Evolutionary conservation across 2,888 invertebrate genomes (phyloP), one percentile per base, ranked within the genome.

Genomic region (Alsophila aescularia): DNA sequence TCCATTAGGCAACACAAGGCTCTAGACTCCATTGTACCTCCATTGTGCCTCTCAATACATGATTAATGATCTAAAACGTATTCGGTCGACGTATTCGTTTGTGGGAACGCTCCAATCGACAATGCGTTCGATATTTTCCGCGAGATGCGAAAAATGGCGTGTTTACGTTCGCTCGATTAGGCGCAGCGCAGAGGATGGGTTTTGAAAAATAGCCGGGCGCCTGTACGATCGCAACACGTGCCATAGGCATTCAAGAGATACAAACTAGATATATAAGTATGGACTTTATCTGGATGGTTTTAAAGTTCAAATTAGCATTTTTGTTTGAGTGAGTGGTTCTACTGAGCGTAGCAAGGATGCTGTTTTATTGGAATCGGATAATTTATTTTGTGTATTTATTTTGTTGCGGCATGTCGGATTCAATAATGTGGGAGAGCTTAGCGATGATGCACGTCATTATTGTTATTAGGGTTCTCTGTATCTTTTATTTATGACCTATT

Each of bases 101-200:
- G 81, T 86, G 83, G 81, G 85, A 88, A 66, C 70, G 65, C 73
- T 71, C 71, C 72, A 75, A 70, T 72, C 71, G 76, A 86, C 85
- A 86, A 84, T 83, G 69, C 70, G 71, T 68, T 83, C 83, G 82
- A 86, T 83, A 85, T 83, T 83, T 85, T 81, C 77, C 82, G 78
- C 81, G 80, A 75, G 73, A 79, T 65, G 81, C 83, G 87, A 86
- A 88, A 90, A 89, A 88, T 85, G 80, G 79, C 71, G 79, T 89
- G 87, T 90, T 90, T 90, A 90, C 85, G 77, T 79, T 72, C 87
- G 85, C 87, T 87, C 90, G 90, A 91, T 90, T 91, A 89, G 80
- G 73, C 85, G 71, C 78, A 64, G n/a, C n/a, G n/a, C 24, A 75
- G n/a, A 78, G 77, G 81, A 87, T 85, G 82, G 79, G 77, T 71